Percentiles rank a stretch among this genome's conserved stretches.
Conservation (phyloP, 2,888 invertebrate species). For the Melangyna quadrimaculata region DNA sequence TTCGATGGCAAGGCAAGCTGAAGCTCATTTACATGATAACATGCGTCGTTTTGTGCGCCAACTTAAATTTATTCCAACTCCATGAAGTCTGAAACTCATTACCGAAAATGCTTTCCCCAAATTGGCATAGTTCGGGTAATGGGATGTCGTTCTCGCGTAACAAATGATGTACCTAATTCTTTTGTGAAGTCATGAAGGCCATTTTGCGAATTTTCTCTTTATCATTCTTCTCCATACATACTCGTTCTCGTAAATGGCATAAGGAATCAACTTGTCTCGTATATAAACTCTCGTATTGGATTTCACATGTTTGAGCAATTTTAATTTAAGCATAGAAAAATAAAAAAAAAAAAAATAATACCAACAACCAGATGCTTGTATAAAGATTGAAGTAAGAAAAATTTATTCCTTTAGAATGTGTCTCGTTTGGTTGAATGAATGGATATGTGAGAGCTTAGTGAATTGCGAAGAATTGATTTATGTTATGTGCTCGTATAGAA, state of each 20-base stretch:
- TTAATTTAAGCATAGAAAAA: background rate
- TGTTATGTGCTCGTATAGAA: too few species aligned
- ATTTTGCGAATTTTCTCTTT: conserved; percentile 8
- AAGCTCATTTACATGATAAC: conserved; percentile 33
- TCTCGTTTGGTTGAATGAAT: background rate
- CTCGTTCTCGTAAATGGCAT: background rate
- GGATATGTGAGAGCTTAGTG: background rate
- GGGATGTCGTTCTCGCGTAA: conserved; percentile 24
- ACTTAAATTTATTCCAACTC: conserved; percentile 30
- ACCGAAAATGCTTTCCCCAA: conserved; percentile 8
- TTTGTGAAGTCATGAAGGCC: conserved; percentile 28
- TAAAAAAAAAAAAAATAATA: background rate
- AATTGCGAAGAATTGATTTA: background rate
- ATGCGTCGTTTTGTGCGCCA: conserved; percentile 14
- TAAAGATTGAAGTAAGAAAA: background rate
- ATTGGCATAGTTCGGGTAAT: conserved; percentile 39
- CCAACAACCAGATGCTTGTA: background rate
- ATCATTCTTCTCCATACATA: background rate
- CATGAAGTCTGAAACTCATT: conserved; percentile 27
- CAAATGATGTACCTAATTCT: conserved; percentile 37
- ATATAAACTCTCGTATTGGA: background rate
- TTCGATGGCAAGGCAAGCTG: too few species aligned
- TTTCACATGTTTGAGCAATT: background rate
- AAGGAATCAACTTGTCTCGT: conserved; percentile 12
- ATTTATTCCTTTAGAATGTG: background rate